Conservation (phyloP, 2,113 vertebrate genomes). For the Sinocyclocheilus grahami region DNA sequence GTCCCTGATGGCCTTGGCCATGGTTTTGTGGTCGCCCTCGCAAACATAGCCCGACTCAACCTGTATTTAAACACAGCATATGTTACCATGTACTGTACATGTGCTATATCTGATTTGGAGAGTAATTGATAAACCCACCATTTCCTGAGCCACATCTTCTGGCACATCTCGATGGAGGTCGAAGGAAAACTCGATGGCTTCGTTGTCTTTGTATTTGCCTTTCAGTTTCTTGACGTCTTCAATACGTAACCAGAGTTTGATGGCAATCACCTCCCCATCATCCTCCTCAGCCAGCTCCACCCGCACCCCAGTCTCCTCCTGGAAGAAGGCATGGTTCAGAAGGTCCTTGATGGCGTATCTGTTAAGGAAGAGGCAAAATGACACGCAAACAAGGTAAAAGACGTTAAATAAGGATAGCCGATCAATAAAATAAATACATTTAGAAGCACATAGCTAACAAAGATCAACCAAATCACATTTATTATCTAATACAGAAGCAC, state of each 20-base stretch:
- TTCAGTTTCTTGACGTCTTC: constrained; percentile 98
- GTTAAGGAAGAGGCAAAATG: background rate
- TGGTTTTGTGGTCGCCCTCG: constrained; percentile 98
- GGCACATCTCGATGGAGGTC: constrained; percentile 94
- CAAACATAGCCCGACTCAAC: constrained; percentile 98
- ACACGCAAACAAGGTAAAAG: background rate
- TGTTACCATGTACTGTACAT: background rate
- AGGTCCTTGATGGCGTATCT: constrained; percentile 98
- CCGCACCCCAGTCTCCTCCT: constrained; percentile 96
- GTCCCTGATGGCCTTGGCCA: constrained; percentile 99
- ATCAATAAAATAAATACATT: background rate
- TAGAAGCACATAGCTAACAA: background rate
- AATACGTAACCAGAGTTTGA: constrained; percentile 97
- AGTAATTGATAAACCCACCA: constrained; percentile 75
- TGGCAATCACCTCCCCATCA: constrained; percentile 96
- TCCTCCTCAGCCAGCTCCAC: constrained; percentile 98
- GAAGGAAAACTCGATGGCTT: constrained; percentile 98
- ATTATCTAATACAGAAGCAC: background rate
- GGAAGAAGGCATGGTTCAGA: constrained; percentile 98
- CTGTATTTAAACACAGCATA: constrained; percentile 64
- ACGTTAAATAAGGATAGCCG: background rate
- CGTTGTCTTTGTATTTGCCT: constrained; percentile 99
- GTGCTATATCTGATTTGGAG: background rate
- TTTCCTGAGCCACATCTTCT: constrained; percentile 98
- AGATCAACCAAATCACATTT: background rate